Evolutionary conservation across 1,140 invertebrate genomes (phyloP), one percentile per base, ranked within the genome.

Genomic region (Phocides pigmalion): DNA sequence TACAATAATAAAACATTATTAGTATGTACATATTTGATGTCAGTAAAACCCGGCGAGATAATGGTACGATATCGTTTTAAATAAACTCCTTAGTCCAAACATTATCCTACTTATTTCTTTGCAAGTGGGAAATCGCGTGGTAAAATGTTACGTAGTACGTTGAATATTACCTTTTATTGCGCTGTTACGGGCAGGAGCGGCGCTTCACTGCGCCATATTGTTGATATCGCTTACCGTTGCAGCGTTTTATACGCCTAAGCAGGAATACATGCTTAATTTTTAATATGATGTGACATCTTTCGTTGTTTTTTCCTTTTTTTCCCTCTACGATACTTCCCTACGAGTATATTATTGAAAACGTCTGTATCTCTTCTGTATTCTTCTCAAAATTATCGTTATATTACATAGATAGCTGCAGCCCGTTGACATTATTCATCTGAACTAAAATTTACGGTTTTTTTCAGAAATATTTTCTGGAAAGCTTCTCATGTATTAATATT

Each of bases 101-200:
- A 39, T 53, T 20, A 53, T 37, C 17, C 15, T 51, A 11, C 49
- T 35, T 51, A 51, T 53, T 17, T 53, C 17, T 53, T 39, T 53
- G 35, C 35, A 17, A 53, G 50, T 53, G 17, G 32, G 17, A 39
- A 53, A 53, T 53, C 11, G 50, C 32, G 17, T 53, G 50, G 50
- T 5, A 53, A 51, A 51, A 53, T 20, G 32, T 53, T 53, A 53
- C 32, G 32, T 35, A 53, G 50, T 53, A 53, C 50, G 50, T n/a
- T 16, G 32, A 53, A 54, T 54, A 54, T 54, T 54, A 54, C 50
- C 32, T 53, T 53, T 53, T 53, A 53, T 53, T 53, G 16, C 32
- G 50, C 35, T 39, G 15, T 53, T 39, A 51, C 28, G 11, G 49
- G 49, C 49, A 53, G 35, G 16, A 17, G 35, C 22, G 47, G 12